Evolutionary conservation across 2,113 vertebrate species (phyloP).

Genomic region (Sciurus niger): DNA sequence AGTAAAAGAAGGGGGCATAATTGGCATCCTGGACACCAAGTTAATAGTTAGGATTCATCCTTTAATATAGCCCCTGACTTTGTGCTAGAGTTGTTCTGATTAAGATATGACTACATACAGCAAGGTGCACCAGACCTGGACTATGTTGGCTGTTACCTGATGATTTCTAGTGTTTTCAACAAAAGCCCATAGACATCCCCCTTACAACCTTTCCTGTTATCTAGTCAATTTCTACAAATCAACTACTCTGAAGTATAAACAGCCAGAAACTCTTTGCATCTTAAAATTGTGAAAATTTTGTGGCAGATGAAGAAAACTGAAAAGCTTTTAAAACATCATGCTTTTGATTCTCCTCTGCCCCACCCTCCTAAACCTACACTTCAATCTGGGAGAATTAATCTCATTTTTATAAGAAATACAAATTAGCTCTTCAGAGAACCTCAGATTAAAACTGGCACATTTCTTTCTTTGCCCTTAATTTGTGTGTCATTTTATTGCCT

Average conservation of each 20-base stretch:
- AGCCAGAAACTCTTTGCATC: not conserved
- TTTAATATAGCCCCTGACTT: not conserved
- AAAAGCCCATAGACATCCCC: not conserved
- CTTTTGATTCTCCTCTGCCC: slow-evolving; percentile 27
- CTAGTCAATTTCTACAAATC: not conserved
- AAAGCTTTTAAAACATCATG: not conserved
- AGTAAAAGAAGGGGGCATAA: not conserved
- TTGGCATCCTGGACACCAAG: not conserved
- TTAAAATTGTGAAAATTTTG: not conserved
- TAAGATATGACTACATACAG: too few species aligned
- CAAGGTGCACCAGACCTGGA: not conserved
- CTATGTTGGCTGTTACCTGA: not conserved
- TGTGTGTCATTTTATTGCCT: not conserved
- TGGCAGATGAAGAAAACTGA: not conserved
- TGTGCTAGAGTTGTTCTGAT: not conserved
- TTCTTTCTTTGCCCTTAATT: not conserved
- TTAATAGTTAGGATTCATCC: not conserved
- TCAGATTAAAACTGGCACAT: not conserved
- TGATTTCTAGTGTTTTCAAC: not conserved
- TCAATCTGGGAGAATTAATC: not conserved
- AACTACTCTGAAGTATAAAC: not conserved
- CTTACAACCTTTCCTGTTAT: not conserved
- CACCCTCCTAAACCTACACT: not conserved
- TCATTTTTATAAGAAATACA: slow-evolving; percentile 10
- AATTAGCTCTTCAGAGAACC: not conserved